Evolutionary conservation across 2,113 vertebrate species (phyloP).

Genomic region (Stegastes partitus): DNA sequence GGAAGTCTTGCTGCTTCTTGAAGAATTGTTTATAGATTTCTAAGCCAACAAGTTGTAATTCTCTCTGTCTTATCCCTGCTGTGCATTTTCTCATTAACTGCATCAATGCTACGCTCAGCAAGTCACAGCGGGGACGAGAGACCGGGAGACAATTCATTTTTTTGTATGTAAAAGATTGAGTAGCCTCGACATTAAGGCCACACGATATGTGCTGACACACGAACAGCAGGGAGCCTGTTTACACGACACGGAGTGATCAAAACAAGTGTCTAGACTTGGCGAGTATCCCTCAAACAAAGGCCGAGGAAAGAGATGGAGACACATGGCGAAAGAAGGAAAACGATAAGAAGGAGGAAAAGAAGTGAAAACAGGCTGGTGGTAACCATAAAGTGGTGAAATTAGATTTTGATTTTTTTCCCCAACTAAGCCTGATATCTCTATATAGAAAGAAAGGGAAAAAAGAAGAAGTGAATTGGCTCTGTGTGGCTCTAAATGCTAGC

Average conservation of each 20-base stretch:
- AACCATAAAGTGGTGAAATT: too few species aligned
- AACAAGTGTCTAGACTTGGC: constrained; percentile 21
- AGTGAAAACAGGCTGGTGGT: too few species aligned
- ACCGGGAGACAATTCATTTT: constrained; percentile 32
- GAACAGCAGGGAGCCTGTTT: constrained; percentile 27
- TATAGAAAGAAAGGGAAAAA: too few species aligned
- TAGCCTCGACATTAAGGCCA: constrained; percentile 41
- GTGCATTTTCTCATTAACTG: constrained; percentile 71
- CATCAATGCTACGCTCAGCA: constrained; percentile 45
- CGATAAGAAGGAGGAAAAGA: background rate
- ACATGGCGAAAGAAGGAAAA: background rate
- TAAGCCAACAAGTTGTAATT: constrained; percentile 63
- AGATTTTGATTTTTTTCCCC: too few species aligned
- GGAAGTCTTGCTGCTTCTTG: constrained; percentile 63
- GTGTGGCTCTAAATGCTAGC: too few species aligned
- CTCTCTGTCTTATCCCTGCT: constrained; percentile 59
- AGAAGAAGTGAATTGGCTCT: too few species aligned
- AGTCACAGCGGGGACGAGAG: constrained; percentile 35
- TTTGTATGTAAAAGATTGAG: constrained; percentile 22
- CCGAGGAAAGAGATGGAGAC: constrained; percentile 9
- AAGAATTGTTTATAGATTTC: constrained; percentile 74
- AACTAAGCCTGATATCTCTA: too few species aligned
- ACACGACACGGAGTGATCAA: constrained; percentile 40
- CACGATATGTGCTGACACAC: constrained; percentile 30
- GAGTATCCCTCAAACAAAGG: constrained; percentile 13